Base-by-base conservation (phyloP, 30 jellyfish, hydroid and myxozoan genomes). In the Clytia hemisphaerica region DNA sequence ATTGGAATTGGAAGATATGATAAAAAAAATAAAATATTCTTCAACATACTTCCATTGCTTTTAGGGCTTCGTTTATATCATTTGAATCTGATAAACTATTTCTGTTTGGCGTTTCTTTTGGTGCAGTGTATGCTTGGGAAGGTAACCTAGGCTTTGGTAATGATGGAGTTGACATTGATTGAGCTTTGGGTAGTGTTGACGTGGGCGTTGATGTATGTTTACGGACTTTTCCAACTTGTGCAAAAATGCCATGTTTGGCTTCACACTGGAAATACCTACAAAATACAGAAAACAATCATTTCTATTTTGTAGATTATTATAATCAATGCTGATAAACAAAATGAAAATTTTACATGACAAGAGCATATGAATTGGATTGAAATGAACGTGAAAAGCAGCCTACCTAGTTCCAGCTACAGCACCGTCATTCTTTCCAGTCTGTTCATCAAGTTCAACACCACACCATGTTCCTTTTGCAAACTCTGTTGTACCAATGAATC, bases 371-470 rank as follows among this genome's bases (percentile, higher is more conserved):
- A n/a, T n/a, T n/a, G n/a, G n/a, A n/a, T n/a, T n/a, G n/a, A n/a
- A n/a, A n/a, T n/a, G n/a, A n/a, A n/a, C n/a, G n/a, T n/a, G n/a
- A n/a, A n/a, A n/a, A n/a, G n/a, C n/a, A n/a, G n/a, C 46, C 2
- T 61, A 89, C 98, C 98, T 75, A 30, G 98, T 89, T n/a, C 98
- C 98, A 2, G 98, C 98, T 14, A 89, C 98, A 33, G 98, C 98
- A 10, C 98, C 98, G 58, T 89, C 98, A 70, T 89, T 89, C 48
- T 89, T 89, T 35, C 98, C 98, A 26, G 45, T 71, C 26, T 94
- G 93, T 71, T 79, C 93, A 35, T 51, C 77, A 35, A 89, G 67
- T 31, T 89, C 98, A 54, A 89, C 93, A 45, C 98, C 98, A 89
- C 98, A 89, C 98, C 98, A 89, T 14, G 83, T 72, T 1, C 98